Percentiles rank a stretch among this genome's conserved stretches.
Conservation (phyloP, 2,888 invertebrate genomes). For the Arge pagana region DNA sequence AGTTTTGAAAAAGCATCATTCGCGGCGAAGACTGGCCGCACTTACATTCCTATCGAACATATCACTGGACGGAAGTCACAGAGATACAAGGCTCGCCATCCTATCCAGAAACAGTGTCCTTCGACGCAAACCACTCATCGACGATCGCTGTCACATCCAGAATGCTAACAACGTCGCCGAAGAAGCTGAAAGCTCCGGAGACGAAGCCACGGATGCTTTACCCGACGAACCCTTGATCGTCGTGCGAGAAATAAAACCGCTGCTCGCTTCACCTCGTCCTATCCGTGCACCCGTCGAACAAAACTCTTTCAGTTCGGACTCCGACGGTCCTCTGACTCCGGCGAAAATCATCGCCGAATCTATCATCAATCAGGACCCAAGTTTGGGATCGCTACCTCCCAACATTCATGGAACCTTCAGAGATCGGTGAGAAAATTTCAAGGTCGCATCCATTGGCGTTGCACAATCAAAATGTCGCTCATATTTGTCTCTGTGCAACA, state of each 20-base stretch:
- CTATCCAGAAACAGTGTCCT: conserved; percentile 57
- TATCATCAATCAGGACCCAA: conserved; percentile 49
- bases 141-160: no score
- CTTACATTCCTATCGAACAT: conserved; percentile 94
- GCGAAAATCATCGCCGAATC: conserved; percentile 60
- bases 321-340: conserved; percentile 72
- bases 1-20: conserved; percentile 65
- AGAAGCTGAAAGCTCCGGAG: conserved; percentile 40
- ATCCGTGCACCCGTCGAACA: conserved; percentile 11
- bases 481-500: no score
- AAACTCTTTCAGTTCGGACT: conserved; percentile 74
- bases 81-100: conserved; percentile 68
- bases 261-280: conserved; percentile 16
- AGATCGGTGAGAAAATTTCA: conserved; percentile 45
- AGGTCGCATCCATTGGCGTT: conserved; percentile 4
- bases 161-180: conserved; percentile 26
- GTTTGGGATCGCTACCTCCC: no score
- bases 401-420: conserved; percentile 49
- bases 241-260: neutral
- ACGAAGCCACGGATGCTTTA: conserved; percentile 53
- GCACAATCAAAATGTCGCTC: no score
- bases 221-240: conserved; percentile 28
- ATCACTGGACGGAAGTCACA: conserved; percentile 88
- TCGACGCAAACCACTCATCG: conserved; percentile 39
- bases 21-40: conserved; percentile 87